Percentiles rank a stretch among this genome's conserved stretches.
phyloP scores from a whole-genome alignment of 2,888 invertebrate species.

The Microctonus hyperodae region DNA sequence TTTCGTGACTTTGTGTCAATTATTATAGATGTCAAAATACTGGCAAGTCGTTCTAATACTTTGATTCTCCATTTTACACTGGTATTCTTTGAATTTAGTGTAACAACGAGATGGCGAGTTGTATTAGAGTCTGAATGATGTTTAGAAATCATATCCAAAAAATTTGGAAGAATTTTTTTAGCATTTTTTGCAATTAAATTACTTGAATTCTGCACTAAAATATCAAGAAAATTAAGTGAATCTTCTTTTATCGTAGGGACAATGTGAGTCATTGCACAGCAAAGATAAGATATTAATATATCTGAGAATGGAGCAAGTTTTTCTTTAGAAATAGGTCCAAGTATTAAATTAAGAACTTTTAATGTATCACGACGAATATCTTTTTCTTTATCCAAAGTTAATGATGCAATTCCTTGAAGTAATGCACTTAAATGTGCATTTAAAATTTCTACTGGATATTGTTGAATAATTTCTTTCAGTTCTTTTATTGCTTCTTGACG shows the following conservation, averaged over 20 bases:
- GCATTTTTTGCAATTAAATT: slow-evolving; percentile 72
- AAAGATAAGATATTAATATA: slow-evolving; percentile 78
- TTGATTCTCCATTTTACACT: slow-evolving; percentile 81
- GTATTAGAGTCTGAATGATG: slow-evolving; percentile 70
- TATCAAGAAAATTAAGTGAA: slow-evolving; percentile 80
- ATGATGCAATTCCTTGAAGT: slow-evolving; percentile 72
- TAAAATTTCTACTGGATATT: slow-evolving; percentile 63
- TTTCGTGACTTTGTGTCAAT: slow-evolving; percentile 41
- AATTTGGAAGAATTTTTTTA: slow-evolving; percentile 77
- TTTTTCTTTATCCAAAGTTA: slow-evolving; percentile 78
- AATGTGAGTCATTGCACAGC: slow-evolving; percentile 92
- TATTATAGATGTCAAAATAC: slow-evolving; percentile 65
- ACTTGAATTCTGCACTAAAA: slow-evolving; percentile 74
- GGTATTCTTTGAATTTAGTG: slow-evolving; percentile 76
- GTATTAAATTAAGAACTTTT: slow-evolving; percentile 67
- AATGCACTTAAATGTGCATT: slow-evolving; percentile 72
- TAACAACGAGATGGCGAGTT: slow-evolving; percentile 74
- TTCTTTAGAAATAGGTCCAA: slow-evolving; percentile 62
- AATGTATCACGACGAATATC: slow-evolving; percentile 68
- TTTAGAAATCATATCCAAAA: slow-evolving; percentile 86
- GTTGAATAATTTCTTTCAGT: slow-evolving; percentile 67
- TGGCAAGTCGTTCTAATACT: slow-evolving; percentile 75
- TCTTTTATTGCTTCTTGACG: slow-evolving; percentile 73
- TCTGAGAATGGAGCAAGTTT: slow-evolving; percentile 78
- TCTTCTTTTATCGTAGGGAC: slow-evolving; percentile 82